Conservation (phyloP, 2,888 invertebrate genomes). For the Entomobrya multifasciata region DNA sequence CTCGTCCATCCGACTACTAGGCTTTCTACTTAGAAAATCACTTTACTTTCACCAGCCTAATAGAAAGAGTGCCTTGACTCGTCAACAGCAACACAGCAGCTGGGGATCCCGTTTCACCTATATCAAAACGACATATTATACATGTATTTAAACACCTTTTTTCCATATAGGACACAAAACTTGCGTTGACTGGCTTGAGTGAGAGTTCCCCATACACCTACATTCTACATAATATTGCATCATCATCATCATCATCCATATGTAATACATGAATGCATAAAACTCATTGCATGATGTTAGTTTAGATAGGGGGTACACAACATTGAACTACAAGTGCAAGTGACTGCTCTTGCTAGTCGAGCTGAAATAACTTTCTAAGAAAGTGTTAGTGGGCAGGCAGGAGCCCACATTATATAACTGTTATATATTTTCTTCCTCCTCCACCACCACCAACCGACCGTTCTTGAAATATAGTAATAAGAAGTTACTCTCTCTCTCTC, state of each 20-base stretch:
- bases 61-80: conserved; percentile 70
- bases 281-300: conserved; percentile 60
- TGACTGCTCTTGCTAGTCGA: conserved; percentile 39
- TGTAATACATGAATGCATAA: conserved; percentile 66
- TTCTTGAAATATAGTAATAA: conserved; percentile 27
- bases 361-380: conserved; percentile 27
- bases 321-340: conserved; percentile 50
- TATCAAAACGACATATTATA: no score
- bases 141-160: no score
- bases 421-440: conserved; percentile 17
- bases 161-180: no score
- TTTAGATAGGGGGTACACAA: conserved; percentile 56
- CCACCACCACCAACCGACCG: no score
- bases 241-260: conserved; percentile 31
- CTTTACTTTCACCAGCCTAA: conserved; percentile 72
- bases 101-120: conserved; percentile 55
- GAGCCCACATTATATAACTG: neutral
- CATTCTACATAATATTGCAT: conserved; percentile 48
- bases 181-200: no score
- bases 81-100: conserved; percentile 67
- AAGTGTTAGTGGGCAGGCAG: conserved; percentile 24
- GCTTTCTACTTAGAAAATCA: conserved; percentile 72
- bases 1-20: conserved; percentile 71
- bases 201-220: neutral
- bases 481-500: no score